A percentile compares a stretch with the other conserved stretches of the same genome.
Conservation (phyloP, 2,888 invertebrate species). For the Hylaea fasciaria region DNA sequence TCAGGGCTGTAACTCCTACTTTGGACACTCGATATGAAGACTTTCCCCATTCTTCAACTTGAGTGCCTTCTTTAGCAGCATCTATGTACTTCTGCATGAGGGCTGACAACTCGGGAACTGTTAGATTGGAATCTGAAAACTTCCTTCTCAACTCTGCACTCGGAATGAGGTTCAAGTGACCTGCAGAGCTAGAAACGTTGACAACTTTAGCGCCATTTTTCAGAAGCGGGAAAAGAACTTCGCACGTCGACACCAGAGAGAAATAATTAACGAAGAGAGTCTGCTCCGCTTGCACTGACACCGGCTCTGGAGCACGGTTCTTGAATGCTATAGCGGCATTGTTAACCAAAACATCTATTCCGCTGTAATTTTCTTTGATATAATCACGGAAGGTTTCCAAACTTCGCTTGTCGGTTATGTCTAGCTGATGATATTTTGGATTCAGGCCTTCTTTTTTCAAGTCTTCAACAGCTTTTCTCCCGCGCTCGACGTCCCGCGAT, state of each 20-base stretch:
- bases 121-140: conserved; percentile 82
- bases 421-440: conserved; percentile 88
- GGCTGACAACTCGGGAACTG: conserved; percentile 82
- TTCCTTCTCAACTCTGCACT: conserved; percentile 76
- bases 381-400: conserved; percentile 85
- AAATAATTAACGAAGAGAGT: conserved; percentile 90
- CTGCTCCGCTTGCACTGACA: conserved; percentile 87
- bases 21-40: conserved; percentile 90
- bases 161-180: conserved; percentile 85
- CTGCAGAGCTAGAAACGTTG: conserved; percentile 88
- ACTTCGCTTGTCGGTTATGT: conserved; percentile 86
- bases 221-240: conserved; percentile 89
- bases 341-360: conserved; percentile 90
- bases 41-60: conserved; percentile 81
- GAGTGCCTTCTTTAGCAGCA: conserved; percentile 76
- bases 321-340: conserved; percentile 91
- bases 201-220: conserved; percentile 89
- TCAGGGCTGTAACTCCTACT: conserved; percentile 89
- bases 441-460: conserved; percentile 83
- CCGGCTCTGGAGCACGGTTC: conserved; percentile 85
- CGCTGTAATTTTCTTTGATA: conserved; percentile 86
- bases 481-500: conserved; percentile 85
- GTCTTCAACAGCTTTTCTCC: conserved; percentile 84
- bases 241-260: conserved; percentile 86
- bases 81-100: conserved; percentile 88